A percentile compares a stretch with the other conserved stretches of the same genome.
These are phyloP conservation scores for Argyrosomus japonicus DNA, from an alignment of 2,113 vertebrate species.

Conservation along the genomic window DNA sequence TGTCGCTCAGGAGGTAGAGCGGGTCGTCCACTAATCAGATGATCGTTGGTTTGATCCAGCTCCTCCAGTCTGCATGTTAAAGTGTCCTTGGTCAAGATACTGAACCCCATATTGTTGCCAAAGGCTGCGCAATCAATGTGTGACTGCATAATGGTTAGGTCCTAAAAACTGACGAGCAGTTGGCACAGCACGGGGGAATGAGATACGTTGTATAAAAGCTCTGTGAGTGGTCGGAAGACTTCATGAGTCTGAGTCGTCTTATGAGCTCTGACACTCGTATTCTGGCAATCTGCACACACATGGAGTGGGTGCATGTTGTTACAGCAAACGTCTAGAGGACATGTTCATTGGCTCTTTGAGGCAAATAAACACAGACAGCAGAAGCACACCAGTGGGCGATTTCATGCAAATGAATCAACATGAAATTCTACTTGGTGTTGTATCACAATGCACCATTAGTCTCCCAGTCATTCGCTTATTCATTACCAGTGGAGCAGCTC, in stretches of 20 bases:
- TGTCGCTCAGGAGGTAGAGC: background rate
- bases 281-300: slow-evolving; percentile 10
- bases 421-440: slow-evolving; percentile 14
- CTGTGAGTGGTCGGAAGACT: too few relatives aligned
- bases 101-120: too few relatives aligned
- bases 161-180: too few relatives aligned
- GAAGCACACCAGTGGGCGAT: slow-evolving; percentile 32
- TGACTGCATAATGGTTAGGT: too few relatives aligned
- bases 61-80: too few relatives aligned
- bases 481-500: slow-evolving; percentile 29
- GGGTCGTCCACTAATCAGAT: too few relatives aligned
- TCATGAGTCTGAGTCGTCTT: background rate
- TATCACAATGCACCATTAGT: slow-evolving; percentile 39
- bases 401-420: slow-evolving; percentile 42
- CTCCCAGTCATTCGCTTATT: slow-evolving; percentile 30
- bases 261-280: background rate
- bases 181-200: too few relatives aligned
- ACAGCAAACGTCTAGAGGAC: slow-evolving; percentile 22
- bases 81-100: too few relatives aligned
- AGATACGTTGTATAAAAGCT: too few relatives aligned
- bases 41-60: too few relatives aligned
- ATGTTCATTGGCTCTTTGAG: slow-evolving; percentile 29
- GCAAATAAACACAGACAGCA: slow-evolving; percentile 37
- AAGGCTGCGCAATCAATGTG: too few relatives aligned
- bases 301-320: slow-evolving; percentile 32